A percentile compares a stretch with the other conserved stretches of the same genome.
phyloP scores from a whole-genome alignment of 1,140 invertebrate genomes.

The Drosophila novamexicana region DNA sequence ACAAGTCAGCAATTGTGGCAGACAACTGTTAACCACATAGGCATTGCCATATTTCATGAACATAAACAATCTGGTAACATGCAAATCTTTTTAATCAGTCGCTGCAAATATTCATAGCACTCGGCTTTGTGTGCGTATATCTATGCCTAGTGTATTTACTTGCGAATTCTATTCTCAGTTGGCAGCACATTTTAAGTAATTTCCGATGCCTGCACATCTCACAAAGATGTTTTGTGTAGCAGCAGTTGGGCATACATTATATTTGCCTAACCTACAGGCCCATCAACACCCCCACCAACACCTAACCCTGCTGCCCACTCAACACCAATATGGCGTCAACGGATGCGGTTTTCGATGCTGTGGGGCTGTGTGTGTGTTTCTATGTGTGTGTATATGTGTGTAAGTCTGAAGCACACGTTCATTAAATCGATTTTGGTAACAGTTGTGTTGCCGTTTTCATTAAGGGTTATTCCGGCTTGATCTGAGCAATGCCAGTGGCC shows the following conservation, averaged over 20 bases:
- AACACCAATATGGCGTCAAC: conserved; percentile 57
- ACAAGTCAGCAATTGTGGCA: background rate
- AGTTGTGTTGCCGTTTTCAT: conserved; percentile 76
- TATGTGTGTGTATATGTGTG: conserved; percentile 4
- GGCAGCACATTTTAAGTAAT: conserved; percentile 30
- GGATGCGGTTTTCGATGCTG: conserved; percentile 49
- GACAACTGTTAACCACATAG: conserved; percentile 4
- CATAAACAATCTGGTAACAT: conserved; percentile 32
- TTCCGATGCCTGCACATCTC: conserved; percentile 27
- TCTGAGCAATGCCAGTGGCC: conserved; percentile 50
- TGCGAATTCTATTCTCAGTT: conserved; percentile 28
- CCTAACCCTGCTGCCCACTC: background rate
- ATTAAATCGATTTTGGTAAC: conserved; percentile 75
- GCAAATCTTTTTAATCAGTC: conserved; percentile 29
- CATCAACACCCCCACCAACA: conserved; percentile 3
- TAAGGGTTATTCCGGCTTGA: conserved; percentile 80
- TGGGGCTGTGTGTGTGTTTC: conserved; percentile 3
- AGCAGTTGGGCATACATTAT: conserved; percentile 69
- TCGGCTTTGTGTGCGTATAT: background rate
- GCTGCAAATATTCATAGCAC: conserved; percentile 2
- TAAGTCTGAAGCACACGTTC: conserved; percentile 42
- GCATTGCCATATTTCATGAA: conserved; percentile 19
- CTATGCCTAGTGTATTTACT: background rate
- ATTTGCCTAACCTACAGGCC: conserved; percentile 45
- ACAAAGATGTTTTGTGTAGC: conserved; percentile 31